Conservation (phyloP, 2,113 vertebrate species). For the Chauna torquata region DNA sequence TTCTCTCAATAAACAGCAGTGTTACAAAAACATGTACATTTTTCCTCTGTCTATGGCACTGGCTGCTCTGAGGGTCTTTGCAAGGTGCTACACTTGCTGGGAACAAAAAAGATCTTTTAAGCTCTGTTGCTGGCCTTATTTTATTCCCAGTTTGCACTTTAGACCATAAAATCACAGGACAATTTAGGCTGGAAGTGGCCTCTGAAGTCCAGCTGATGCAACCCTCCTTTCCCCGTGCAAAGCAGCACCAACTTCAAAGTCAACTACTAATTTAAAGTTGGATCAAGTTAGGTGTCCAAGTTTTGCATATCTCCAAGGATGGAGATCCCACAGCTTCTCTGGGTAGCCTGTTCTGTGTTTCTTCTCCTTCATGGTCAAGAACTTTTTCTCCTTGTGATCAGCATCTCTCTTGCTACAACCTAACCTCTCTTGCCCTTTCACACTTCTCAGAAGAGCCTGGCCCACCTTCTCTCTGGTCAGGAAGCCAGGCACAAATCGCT, state of each 20-base stretch:
- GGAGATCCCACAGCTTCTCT: background rate
- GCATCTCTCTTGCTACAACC: background rate
- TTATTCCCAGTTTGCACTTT: background rate
- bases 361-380: background rate
- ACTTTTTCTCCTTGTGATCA: background rate
- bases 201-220: background rate
- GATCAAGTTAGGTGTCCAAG: background rate
- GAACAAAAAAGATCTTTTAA: conserved; percentile 7
- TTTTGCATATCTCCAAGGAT: rapidly evolving
- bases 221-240: background rate
- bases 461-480: background rate
- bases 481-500: background rate
- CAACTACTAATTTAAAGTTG: background rate
- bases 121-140: background rate
- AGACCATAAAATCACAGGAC: background rate
- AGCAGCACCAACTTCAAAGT: background rate
- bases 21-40: background rate
- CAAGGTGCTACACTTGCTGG: background rate
- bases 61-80: background rate
- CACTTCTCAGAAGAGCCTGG: background rate
- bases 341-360: background rate
- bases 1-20: background rate
- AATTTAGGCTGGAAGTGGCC: background rate
- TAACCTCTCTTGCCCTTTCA: background rate
- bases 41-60: background rate